Base-by-base conservation (phyloP, 2,113 vertebrate genomes). In the Bungarus multicinctus region DNA sequence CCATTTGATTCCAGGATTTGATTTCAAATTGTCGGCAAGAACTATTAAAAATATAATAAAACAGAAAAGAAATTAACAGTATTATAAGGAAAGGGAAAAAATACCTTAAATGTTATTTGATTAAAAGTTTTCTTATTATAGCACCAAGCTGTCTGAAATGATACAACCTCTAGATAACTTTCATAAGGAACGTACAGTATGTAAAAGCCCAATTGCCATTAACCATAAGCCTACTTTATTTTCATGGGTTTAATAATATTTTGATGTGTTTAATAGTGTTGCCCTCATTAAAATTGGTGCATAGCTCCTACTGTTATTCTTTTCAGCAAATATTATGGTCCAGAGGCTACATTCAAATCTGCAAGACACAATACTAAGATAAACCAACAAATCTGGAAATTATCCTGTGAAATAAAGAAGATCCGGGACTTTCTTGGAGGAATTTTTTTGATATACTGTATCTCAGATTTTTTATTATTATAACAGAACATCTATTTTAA, bases 1-100 rank as follows among this genome's bases (percentile, higher is more conserved):
- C 99, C 99, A 99, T 94, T 99, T 99, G 94, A 99, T 99, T 3
- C 99, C 99, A 1, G 99, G 99, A 97, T 99, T 99, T 25, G 99
- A 99, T 97, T 99, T 99, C 96, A 99, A 98, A 97, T 99, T 99
- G 97, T 99, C 99, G 90, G 99, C 99, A 95, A 99, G 98, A 93
- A 99, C 99, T 99, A 96, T 87, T 54, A 87, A 52, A 90, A 60
- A 90, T 0, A 93, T 30, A 60, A 89, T 90, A 92, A 47, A 27
- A 58, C 74, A 60, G 25, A 43, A 74, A 9, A 20, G 4, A 69
- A 34, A 92, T 0, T 0, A 93, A 86, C 0, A 54, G 87, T 52
- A 89, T 94, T 88, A 94, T 0, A 90, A 91, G 39, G 10, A 27
- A 12, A 89, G 30, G 55, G 74, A 5, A 47, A 47, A 43, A 22